Base-by-base conservation (phyloP, 2,113 vertebrate species). In the Tupaia tana region DNA sequence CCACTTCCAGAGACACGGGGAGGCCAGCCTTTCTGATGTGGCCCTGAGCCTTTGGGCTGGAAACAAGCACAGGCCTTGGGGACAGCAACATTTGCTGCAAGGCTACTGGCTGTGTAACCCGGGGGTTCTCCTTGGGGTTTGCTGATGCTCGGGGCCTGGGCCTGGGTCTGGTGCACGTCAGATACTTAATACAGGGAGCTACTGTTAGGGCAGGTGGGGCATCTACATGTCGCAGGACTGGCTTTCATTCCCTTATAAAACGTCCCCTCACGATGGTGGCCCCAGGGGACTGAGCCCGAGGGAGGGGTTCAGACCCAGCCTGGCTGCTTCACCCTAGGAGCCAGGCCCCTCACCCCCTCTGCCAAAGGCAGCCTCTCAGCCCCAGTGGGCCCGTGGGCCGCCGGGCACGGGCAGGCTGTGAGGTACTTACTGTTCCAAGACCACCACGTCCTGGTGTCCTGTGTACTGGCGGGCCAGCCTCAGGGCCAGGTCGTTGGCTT, bases 401-500 rank as follows among this genome's bases (percentile, higher is more conserved):
- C 66, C 59, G 61, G 82, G 63, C 84, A 22, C 0, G 11, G 43
- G 25, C 52, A 75, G 29, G 61, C 31, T 15, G n/a, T 3, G 75
- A 64, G 64, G 27, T 74, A 98, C 99, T 99, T 98, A 99, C 99
- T 99, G 98, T 84, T 99, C 99, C 78, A 99, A 94, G 69, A 99
- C 99, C 2, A 99, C 96, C 70, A 99, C 98, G 0, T 99, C 99
- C 79, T 99, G 93, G 0, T 99, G 98, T 93, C 98, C 98, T 0
- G 99, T 99, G 94, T 99, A 99, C 88, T 99, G 99, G 43, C 98
- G 98, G 22, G 99, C 99, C 98, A 99, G 2, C 92, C 99, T 98
- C 18, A 99, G 97, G 70, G 99, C 99, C 63, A 99, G 99, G 97
- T 99, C 99, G 0, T 99, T 99, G 66, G 99, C 99, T 98, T 99